These are phyloP conservation scores for Oncorhynchus nerka DNA, from an alignment of 2,113 vertebrate genomes.

Conservation along the genomic window DNA sequence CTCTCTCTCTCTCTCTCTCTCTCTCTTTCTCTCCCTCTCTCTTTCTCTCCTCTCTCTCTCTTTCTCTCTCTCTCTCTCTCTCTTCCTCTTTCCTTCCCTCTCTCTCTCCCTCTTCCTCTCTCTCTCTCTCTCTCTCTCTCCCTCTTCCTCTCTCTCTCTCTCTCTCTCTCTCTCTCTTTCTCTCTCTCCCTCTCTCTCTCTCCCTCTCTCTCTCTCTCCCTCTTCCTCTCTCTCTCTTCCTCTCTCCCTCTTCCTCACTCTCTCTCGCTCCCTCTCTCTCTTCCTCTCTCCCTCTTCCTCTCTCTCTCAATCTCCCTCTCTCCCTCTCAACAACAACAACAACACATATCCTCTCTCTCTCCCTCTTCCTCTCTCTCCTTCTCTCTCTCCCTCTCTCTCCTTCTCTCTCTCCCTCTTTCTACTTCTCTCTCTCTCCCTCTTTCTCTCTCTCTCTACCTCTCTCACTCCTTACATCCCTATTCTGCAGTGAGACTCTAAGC, in stretches of 20 bases:
- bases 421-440: neutral
- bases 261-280: neutral
- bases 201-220: too few relatives aligned
- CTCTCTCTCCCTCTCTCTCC: too few relatives aligned
- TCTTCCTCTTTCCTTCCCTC: accelerated
- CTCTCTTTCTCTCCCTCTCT: accelerated
- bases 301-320: too few relatives aligned
- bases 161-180: accelerated
- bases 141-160: accelerated
- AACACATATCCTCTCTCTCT: too few relatives aligned
- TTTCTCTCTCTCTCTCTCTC: accelerated
- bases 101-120: neutral
- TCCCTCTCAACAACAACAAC: too few relatives aligned
- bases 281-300: too few relatives aligned
- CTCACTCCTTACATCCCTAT: constrained; percentile 10
- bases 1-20: accelerated
- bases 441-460: neutral
- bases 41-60: accelerated
- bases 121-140: neutral
- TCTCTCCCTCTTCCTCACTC: too few relatives aligned
- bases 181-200: too few relatives aligned
- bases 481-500: constrained; percentile 20
- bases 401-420: constrained; percentile 5
- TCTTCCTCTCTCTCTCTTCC: accelerated
- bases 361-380: accelerated